Percentiles rank a stretch among this genome's conserved stretches.
Evolutionary conservation across 1,140 invertebrate genomes (phyloP).

Genomic region (Calliphora vicina): DNA sequence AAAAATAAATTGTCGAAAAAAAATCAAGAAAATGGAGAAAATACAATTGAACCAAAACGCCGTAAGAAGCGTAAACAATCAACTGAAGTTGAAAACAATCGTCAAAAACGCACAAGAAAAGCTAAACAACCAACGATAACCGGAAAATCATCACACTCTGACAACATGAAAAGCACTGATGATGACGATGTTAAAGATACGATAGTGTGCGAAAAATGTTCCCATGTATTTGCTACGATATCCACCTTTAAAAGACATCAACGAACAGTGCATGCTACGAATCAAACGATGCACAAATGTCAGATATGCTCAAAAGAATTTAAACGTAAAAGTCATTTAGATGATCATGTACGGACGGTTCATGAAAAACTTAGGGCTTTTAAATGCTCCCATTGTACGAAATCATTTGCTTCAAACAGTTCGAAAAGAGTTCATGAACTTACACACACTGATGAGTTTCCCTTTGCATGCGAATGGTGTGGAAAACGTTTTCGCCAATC

Average conservation of each 20-base stretch:
- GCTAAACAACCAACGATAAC: too few species aligned
- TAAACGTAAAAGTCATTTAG: background rate
- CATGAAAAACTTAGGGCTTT: background rate
- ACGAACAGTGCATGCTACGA: background rate
- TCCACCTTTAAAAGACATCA: background rate
- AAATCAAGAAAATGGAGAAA: background rate
- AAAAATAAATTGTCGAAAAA: too few species aligned
- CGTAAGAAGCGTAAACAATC: too few species aligned
- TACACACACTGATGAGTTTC: background rate
- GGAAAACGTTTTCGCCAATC: background rate
- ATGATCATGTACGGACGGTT: background rate
- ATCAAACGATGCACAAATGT: background rate
- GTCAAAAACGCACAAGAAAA: too few species aligned
- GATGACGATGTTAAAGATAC: background rate
- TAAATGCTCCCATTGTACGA: background rate
- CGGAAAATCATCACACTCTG: too few species aligned
- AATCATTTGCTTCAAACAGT: background rate
- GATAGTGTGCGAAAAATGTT: background rate
- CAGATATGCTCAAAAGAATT: background rate
- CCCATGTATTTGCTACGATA: background rate
- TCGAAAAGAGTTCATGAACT: background rate
- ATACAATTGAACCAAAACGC: background rate
- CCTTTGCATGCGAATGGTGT: background rate
- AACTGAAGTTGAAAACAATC: too few species aligned
- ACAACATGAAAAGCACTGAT: too few species aligned